Evolutionary conservation across 2,113 vertebrate genomes (phyloP).

Genomic region (Garra rufa): DNA sequence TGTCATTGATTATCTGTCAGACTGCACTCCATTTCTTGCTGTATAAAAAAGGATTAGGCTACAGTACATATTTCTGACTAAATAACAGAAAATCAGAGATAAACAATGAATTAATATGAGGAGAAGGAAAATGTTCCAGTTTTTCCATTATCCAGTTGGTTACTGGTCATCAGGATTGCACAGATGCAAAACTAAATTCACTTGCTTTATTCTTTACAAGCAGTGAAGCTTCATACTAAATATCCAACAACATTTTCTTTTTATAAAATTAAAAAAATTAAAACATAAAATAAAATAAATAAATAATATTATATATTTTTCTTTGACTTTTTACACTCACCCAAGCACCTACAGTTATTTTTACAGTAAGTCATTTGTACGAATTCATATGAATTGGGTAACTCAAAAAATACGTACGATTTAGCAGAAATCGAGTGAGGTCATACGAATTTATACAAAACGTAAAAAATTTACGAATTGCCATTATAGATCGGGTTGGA

Average conservation of each 20-base stretch:
- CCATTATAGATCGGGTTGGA: no score
- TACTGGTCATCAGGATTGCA: slow-evolving; percentile 4
- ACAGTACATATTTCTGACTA: slow-evolving; percentile 5
- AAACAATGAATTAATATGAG: slow-evolving; percentile 45
- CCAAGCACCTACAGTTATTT: no score
- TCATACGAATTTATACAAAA: no score
- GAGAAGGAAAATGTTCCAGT: slow-evolving; percentile 21
- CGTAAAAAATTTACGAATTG: no score
- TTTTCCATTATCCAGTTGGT: slow-evolving; percentile 22
- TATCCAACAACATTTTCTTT: not conserved
- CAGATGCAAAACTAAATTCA: not conserved
- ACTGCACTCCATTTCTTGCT: not conserved
- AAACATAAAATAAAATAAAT: not conserved
- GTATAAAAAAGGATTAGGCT: slow-evolving; percentile 22
- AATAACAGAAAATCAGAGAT: slow-evolving; percentile 1
- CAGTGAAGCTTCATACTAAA: not conserved
- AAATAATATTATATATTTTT: not conserved
- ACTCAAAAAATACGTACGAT: no score
- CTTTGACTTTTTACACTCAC: not conserved
- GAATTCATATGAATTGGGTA: no score
- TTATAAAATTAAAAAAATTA: not conserved
- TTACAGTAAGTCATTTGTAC: no score
- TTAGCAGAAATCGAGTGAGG: no score
- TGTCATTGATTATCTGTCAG: slow-evolving; percentile 14
- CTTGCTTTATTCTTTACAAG: not conserved